Evolutionary conservation across 1,140 invertebrate species (phyloP).

Genomic region (Protaetia brevitarsis): DNA sequence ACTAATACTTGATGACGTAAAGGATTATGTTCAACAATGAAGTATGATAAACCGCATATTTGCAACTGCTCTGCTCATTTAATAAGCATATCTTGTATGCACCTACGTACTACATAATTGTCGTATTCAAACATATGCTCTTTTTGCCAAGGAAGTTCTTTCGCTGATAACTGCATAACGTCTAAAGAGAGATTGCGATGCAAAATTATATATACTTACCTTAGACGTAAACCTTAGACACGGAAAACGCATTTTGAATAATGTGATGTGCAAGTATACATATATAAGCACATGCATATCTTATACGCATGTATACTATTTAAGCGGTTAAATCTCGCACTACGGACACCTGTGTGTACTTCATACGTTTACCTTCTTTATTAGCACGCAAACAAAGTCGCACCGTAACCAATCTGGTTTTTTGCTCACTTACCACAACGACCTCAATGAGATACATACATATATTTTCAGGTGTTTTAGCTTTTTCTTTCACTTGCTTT

Average conservation of each 20-base stretch:
- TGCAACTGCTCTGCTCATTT: too few species aligned
- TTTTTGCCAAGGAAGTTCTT: too few species aligned
- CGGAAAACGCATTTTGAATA: neutral
- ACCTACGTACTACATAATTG: too few species aligned
- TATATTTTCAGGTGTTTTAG: constrained; percentile 4
- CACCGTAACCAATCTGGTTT: constrained; percentile 19
- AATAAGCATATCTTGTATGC: too few species aligned
- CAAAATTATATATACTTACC: too few species aligned
- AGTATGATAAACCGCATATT: too few species aligned
- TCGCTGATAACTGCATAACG: too few species aligned
- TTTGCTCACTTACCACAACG: constrained; percentile 17
- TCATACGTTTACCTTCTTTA: constrained; percentile 21
- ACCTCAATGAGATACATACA: neutral
- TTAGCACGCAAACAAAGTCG: constrained; percentile 20
- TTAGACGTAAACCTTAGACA: too few species aligned
- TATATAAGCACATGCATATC: neutral
- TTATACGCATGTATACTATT: neutral
- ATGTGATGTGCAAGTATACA: neutral
- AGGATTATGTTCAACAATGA: too few species aligned
- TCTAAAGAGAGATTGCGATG: too few species aligned
- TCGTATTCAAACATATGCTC: too few species aligned
- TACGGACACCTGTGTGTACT: constrained; percentile 17
- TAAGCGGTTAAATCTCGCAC: neutral
- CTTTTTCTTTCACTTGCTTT: neutral
- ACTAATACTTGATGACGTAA: too few species aligned